Percentiles rank a stretch among this genome's conserved stretches.
These are phyloP conservation scores for Gerris buenoi DNA, from an alignment of 1,140 invertebrate genomes.

Conservation along the genomic window DNA sequence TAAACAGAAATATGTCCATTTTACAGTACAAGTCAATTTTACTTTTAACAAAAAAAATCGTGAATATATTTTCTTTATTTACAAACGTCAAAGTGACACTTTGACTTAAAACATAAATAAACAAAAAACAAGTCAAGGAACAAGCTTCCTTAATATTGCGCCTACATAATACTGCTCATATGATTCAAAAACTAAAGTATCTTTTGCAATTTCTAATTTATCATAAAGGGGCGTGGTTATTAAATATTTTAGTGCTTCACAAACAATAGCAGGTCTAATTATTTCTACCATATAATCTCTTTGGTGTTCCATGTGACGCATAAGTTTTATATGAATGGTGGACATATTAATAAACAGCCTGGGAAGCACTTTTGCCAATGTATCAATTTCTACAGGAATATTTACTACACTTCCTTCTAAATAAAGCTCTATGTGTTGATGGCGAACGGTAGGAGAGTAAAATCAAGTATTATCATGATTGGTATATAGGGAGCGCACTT, in stretches of 20 bases:
- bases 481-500: not conserved
- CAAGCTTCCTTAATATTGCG: too few relatives aligned
- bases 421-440: not conserved
- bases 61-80: too few relatives aligned
- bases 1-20: too few relatives aligned
- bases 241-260: not conserved
- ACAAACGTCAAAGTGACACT: too few relatives aligned
- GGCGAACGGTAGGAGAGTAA: not conserved
- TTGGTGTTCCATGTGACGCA: not conserved
- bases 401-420: conserved; percentile 3
- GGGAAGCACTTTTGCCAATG: not conserved
- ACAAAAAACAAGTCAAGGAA: too few relatives aligned
- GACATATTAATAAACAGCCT: not conserved
- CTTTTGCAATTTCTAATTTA: not conserved
- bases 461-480: not conserved
- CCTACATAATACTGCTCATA: too few relatives aligned
- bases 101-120: too few relatives aligned
- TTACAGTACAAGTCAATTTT: too few relatives aligned
- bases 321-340: not conserved
- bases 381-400: not conserved
- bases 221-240: not conserved
- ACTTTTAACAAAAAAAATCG: too few relatives aligned
- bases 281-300: not conserved
- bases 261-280: not conserved
- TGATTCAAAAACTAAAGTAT: not conserved